These are phyloP conservation scores for Tychaedon coryphoeus DNA, from an alignment of 2,113 vertebrate genomes.

Conservation along the genomic window DNA sequence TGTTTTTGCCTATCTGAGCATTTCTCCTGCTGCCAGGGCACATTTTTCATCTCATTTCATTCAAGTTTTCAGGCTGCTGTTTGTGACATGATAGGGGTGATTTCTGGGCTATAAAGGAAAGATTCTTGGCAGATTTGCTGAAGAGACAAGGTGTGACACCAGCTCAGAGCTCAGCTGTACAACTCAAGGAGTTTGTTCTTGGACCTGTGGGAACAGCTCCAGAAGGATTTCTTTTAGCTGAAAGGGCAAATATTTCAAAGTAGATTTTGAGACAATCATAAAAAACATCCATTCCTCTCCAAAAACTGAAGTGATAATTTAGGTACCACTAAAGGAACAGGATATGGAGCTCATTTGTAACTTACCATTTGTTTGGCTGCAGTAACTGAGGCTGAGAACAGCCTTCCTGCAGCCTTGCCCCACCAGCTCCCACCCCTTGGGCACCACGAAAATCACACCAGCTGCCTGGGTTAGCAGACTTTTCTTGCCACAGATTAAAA, in stretches of 20 bases:
- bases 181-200: not conserved
- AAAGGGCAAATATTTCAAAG: not conserved
- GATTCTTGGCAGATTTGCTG: not conserved
- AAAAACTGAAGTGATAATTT: accelerated
- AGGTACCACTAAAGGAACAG: not conserved
- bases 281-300: not conserved
- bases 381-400: not conserved
- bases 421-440: not conserved
- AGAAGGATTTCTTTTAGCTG: not conserved
- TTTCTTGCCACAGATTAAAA: not conserved
- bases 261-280: not conserved
- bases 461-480: not conserved
- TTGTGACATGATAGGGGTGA: not conserved
- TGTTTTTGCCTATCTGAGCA: not conserved
- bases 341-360: not conserved
- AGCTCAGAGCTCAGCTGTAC: not conserved
- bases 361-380: not conserved
- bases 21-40: not conserved
- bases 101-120: not conserved
- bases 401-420: not conserved
- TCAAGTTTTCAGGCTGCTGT: not conserved
- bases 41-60: not conserved
- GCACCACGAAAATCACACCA: not conserved
- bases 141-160: not conserved
- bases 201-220: not conserved